Conservation (phyloP, 2,797 vertebrate genomes). For the Rhabdophis nuchalis region DNA sequence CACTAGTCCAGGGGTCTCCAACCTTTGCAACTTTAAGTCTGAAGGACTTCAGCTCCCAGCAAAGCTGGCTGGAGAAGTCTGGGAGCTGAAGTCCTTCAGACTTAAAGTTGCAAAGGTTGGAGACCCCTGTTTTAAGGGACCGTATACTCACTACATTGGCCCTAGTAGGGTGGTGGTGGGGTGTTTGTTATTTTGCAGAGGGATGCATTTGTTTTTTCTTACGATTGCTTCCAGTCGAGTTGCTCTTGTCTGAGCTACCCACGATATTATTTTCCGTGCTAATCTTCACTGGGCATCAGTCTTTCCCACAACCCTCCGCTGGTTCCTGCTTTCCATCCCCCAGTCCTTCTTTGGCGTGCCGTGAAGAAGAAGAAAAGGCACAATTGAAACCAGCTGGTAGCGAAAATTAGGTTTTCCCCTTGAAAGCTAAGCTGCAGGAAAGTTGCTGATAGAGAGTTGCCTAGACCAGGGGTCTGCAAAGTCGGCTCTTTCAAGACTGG, state of each 20-base stretch:
- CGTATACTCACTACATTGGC: neutral
- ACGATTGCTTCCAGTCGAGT: neutral
- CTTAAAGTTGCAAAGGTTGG: no score
- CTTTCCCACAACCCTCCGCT: slow-evolving; percentile 17
- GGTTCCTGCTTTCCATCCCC: slow-evolving; percentile 30
- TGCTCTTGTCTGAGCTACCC: neutral
- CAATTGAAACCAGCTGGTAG: slow-evolving; percentile 59
- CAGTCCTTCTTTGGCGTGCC: slow-evolving; percentile 30
- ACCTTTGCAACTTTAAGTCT: no score
- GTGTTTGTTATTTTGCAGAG: neutral
- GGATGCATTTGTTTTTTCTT: no score
- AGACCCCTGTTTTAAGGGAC: no score
- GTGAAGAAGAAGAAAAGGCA: slow-evolving; percentile 13
- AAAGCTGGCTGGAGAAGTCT: no score
- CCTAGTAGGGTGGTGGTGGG: neutral
- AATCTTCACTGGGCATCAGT: neutral
- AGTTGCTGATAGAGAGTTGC: neutral
- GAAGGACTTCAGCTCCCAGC: no score
- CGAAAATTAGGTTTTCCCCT: slow-evolving; percentile 20
- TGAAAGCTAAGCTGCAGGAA: slow-evolving; percentile 31
- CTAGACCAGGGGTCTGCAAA: neutral
- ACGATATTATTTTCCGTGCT: neutral
- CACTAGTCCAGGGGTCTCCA: no score
- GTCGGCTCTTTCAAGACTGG: neutral
- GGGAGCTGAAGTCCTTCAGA: no score